These are phyloP conservation scores for Apotomis turbidana DNA, from an alignment of 2,888 invertebrate species.

Conservation along the genomic window DNA sequence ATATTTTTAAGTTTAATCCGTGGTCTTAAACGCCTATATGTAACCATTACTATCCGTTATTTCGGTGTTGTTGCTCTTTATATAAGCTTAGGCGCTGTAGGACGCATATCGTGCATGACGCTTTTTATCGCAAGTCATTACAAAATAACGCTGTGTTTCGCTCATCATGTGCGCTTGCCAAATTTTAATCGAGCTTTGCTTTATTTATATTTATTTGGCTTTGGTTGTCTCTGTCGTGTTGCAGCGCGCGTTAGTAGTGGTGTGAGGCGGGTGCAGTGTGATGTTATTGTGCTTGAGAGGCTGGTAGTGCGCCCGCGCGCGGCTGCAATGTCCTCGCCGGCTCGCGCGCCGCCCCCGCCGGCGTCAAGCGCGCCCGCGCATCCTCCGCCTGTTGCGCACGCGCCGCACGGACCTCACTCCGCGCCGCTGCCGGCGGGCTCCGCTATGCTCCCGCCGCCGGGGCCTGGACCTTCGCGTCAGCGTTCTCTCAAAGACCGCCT, in stretches of 20 bases:
- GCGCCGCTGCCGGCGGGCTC: constrained; percentile 68
- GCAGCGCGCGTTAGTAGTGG: constrained; percentile 77
- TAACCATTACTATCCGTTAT: constrained; percentile 2
- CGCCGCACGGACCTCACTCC: constrained; percentile 50
- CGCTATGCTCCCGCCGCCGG: constrained; percentile 75
- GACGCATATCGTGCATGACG: constrained; percentile 16
- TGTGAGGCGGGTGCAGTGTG: constrained; percentile 65
- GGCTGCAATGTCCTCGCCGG: constrained; percentile 71
- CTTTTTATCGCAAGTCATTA: constrained; percentile 3
- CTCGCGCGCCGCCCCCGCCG: constrained; percentile 63
- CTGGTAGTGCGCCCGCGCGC: constrained; percentile 58
- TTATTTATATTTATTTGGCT: constrained; percentile 76
- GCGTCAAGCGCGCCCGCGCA: too few relatives aligned
- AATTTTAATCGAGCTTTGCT: constrained; percentile 61
- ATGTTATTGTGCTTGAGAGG: constrained; percentile 61
- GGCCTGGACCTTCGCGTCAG: constrained; percentile 86
- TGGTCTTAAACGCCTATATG: constrained; percentile 10
- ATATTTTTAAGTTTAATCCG: neutral
- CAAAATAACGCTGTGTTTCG: neutral
- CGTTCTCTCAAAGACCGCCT: constrained; percentile 91
- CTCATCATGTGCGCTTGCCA: constrained; percentile 47
- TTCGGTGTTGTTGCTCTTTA: constrained; percentile 23
- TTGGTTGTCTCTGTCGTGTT: constrained; percentile 77
- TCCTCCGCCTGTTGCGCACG: constrained; percentile 49
- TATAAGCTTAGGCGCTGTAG: neutral